Percentiles rank a stretch among this genome's conserved stretches.
Conservation (phyloP, 1,140 invertebrate species). For the Drosophila albomicans region DNA sequence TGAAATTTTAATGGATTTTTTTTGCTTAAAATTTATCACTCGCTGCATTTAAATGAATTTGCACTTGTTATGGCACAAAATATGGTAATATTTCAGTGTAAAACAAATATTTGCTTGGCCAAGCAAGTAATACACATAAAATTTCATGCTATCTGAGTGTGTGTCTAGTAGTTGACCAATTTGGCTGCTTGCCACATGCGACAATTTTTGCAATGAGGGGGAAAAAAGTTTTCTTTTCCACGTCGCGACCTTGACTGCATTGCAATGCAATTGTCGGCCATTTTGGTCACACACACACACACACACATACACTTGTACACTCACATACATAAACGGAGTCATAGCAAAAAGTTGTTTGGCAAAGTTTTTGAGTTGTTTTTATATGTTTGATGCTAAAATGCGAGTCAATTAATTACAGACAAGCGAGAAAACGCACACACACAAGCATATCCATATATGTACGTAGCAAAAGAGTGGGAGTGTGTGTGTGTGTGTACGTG, state of each 20-base stretch:
- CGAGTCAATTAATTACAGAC: conserved; percentile 80
- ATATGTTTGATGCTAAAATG: conserved; percentile 66
- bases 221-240: conserved; percentile 26
- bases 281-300: conserved; percentile 27
- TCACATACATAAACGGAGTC: background rate
- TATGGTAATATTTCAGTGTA: background rate
- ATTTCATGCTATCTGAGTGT: background rate
- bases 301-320: background rate
- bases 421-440: conserved; percentile 34
- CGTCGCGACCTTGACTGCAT: conserved; percentile 66
- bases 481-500: conserved; percentile 26
- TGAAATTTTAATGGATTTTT: background rate
- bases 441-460: background rate
- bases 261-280: conserved; percentile 51
- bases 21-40: background rate
- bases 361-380: conserved; percentile 59
- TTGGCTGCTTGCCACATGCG: conserved; percentile 57
- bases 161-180: conserved; percentile 40
- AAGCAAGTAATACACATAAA: background rate
- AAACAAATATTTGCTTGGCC: background rate
- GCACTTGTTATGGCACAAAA: background rate
- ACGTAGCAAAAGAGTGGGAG: background rate
- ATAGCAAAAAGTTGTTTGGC: conserved; percentile 49
- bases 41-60: background rate
- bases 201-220: conserved; percentile 1